phyloP scores from a whole-genome alignment of 2,797 vertebrate genomes.

The Clarias fuscus region DNA sequence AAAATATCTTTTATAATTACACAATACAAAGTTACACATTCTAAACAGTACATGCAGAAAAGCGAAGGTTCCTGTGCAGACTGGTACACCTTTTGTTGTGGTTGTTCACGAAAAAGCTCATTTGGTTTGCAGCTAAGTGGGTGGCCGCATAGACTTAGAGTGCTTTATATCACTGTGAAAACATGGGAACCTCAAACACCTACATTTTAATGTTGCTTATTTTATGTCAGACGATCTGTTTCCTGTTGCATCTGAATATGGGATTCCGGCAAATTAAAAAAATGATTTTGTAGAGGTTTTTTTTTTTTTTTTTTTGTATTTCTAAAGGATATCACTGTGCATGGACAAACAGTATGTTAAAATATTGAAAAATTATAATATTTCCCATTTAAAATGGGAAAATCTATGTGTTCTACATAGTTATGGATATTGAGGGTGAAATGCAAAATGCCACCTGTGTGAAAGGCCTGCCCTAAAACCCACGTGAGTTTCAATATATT shows the following conservation, averaged over 20 bases:
- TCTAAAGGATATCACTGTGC: not conserved
- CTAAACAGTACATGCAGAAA: not conserved
- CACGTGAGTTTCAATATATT: conserved; percentile 47
- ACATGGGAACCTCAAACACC: conserved; percentile 3
- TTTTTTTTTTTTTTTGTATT: not conserved
- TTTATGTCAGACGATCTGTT: not conserved
- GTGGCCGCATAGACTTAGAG: not conserved
- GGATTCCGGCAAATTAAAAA: not conserved
- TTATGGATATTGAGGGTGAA: not conserved
- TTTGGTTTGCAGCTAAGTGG: conserved; percentile 27
- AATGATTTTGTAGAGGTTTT: not conserved
- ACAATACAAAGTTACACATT: not conserved
- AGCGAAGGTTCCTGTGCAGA: not conserved
- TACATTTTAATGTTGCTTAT: not conserved
- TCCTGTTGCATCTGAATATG: not conserved
- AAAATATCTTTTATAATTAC: not conserved
- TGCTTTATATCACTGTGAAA: conserved; percentile 23
- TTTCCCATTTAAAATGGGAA: not conserved
- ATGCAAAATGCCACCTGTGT: conserved; percentile 53
- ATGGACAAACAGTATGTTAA: not conserved
- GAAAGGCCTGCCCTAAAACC: conserved; percentile 20
- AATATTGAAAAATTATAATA: not conserved
- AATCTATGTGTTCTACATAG: not conserved
- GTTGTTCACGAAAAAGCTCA: conserved; percentile 1
- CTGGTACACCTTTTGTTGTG: conserved; percentile 25